phyloP scores from a whole-genome alignment of 2,113 vertebrate species.

The Trematomus loennbergii region DNA sequence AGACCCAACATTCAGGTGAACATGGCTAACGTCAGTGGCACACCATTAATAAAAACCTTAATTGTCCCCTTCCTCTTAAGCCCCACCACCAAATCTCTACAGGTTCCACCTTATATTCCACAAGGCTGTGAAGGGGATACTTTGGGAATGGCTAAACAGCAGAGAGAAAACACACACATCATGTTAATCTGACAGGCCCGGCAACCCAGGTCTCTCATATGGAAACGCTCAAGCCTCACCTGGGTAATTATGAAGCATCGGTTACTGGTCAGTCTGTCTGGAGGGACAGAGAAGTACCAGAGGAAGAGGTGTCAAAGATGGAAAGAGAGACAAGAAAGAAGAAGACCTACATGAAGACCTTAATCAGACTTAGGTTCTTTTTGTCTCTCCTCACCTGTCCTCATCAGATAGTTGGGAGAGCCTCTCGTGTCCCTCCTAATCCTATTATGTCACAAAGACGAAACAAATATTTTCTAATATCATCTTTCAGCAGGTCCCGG shows the following conservation, averaged over 20 bases:
- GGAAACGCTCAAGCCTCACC: constrained; percentile 76
- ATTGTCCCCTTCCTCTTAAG: constrained; percentile 67
- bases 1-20: constrained; percentile 59
- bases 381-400: constrained; percentile 52
- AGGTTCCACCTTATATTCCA: constrained; percentile 49
- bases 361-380: constrained; percentile 35
- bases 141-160: constrained; percentile 42
- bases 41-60: constrained; percentile 75
- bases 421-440: constrained; percentile 47
- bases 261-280: constrained; percentile 49
- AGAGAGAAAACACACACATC: constrained; percentile 69
- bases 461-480: constrained; percentile 46
- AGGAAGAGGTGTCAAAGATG: constrained; percentile 53
- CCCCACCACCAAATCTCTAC: constrained; percentile 41
- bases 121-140: constrained; percentile 43
- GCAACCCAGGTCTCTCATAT: constrained; percentile 62
- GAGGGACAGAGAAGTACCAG: constrained; percentile 19
- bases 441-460: constrained; percentile 55
- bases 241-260: constrained; percentile 64
- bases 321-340: constrained; percentile 36
- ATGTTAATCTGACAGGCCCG: constrained; percentile 73
- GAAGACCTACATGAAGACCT: constrained; percentile 20
- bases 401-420: background rate
- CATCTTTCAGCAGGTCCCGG: constrained; percentile 32
- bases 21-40: constrained; percentile 72